Evolutionary conservation across 2,113 vertebrate species (phyloP).

Genomic region (Zapornia atra): DNA sequence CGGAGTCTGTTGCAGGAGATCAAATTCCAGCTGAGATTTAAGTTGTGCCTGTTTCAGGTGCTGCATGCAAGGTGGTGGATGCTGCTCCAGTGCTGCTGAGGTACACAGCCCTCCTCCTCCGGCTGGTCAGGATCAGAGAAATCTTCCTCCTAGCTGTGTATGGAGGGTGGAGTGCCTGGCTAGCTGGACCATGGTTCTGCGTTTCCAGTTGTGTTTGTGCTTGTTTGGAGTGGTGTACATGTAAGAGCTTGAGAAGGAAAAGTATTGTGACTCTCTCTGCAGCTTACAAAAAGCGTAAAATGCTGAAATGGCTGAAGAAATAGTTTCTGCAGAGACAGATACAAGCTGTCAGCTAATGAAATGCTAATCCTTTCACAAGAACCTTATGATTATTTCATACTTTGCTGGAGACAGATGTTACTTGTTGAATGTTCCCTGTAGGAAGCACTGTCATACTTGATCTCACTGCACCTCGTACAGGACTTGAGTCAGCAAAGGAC

Average conservation of each 20-base stretch:
- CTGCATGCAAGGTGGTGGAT: background rate
- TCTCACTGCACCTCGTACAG: background rate
- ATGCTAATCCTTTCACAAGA: background rate
- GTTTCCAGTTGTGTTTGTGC: background rate
- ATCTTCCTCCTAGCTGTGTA: background rate
- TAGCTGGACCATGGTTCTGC: background rate
- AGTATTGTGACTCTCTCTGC: background rate
- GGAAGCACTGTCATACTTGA: background rate
- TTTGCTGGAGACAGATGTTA: background rate
- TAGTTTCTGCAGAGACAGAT: background rate
- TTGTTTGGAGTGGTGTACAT: rapidly evolving
- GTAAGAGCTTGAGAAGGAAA: background rate
- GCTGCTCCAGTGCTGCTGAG: background rate
- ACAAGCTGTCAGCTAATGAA: background rate
- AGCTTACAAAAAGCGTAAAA: background rate
- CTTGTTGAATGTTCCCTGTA: background rate
- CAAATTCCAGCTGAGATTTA: background rate
- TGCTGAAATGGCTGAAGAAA: background rate
- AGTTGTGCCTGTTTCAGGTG: background rate
- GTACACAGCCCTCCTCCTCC: background rate
- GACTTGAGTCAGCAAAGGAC: background rate
- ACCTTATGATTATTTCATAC: background rate
- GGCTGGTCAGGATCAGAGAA: background rate
- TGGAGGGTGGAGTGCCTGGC: no score
- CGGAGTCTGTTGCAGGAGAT: background rate